Base-by-base conservation (phyloP, 2,113 vertebrate species). In the Orientallactaga bullata region DNA sequence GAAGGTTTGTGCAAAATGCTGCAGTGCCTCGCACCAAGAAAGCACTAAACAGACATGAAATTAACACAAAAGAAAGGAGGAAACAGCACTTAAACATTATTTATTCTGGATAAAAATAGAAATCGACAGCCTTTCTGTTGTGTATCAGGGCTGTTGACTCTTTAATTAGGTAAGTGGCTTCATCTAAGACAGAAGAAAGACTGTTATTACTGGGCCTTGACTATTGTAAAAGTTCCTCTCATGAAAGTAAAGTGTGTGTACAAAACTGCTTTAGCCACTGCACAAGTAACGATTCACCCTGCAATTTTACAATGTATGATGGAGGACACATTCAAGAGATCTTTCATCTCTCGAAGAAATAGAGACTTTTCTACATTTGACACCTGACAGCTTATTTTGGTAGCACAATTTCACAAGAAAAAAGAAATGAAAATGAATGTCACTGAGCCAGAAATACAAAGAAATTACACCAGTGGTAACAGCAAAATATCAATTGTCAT, bases 401-500 rank as follows among this genome's bases (percentile, higher is more conserved):
- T 83, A 85, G 60, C 81, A 82, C 65, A 91, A 88, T 88, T 88
- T 93, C 79, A 85, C 73, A 78, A 58, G 39, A 80, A 76, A 66
- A n/a, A 42, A 85, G 23, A 87, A 88, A 94, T 42, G 60, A 71
- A 94, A 95, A 65, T 30, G 58, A 94, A 95, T 92, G 89, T 92
- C 79, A 92, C 76, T 61, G 47, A 82, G 79, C 73, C 65, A 91
- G 89, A 88, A 94, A 93, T 71, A 92, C n/a, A 65, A 88, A 88
- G 72, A 78, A 94, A 90, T 88, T 92, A 90, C 10, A 86, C 28
- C 72, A 74, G 5, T 65, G 51, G 89, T 90, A 94, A 92, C 86
- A 95, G 82, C 78, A 90, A 95, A 90, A 91, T 94, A 86, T 88
- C 90, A 95, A 80, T 94, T 95, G 91, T 90, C 89, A 90, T 94